These are phyloP conservation scores for Sylvilagus floridanus DNA, from an alignment of 2,797 vertebrate species.

Conservation along the genomic window DNA sequence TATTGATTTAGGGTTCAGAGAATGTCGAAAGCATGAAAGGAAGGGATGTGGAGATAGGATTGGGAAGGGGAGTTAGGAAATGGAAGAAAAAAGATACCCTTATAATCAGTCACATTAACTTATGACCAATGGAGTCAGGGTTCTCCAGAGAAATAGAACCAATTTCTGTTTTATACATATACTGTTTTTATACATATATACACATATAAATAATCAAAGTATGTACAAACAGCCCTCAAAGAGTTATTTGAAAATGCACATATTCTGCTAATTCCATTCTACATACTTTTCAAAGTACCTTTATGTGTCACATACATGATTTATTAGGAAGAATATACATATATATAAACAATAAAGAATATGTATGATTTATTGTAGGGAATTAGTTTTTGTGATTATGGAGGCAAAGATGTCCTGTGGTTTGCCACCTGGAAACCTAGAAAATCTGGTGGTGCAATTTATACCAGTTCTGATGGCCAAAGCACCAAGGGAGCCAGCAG, in stretches of 20 bases:
- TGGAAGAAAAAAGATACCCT: neutral
- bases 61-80: too few species aligned
- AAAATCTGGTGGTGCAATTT: neutral
- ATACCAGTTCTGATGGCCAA: neutral
- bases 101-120: neutral
- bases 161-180: neutral
- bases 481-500: neutral
- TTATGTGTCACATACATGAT: neutral
- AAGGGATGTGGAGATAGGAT: too few species aligned
- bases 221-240: too few species aligned
- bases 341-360: too few species aligned
- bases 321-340: neutral
- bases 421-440: neutral
- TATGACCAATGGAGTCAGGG: neutral
- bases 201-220: too few species aligned
- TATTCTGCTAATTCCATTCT: too few species aligned
- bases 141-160: neutral
- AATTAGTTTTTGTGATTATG: neutral
- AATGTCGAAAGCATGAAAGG: too few species aligned
- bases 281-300: too few species aligned
- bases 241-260: too few species aligned
- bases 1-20: too few species aligned
- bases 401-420: neutral
- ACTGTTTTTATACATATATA: neutral
- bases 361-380: too few species aligned